These are phyloP conservation scores for Lynx canadensis DNA, from an alignment of 2,113 vertebrate species.

Conservation along the genomic window DNA sequence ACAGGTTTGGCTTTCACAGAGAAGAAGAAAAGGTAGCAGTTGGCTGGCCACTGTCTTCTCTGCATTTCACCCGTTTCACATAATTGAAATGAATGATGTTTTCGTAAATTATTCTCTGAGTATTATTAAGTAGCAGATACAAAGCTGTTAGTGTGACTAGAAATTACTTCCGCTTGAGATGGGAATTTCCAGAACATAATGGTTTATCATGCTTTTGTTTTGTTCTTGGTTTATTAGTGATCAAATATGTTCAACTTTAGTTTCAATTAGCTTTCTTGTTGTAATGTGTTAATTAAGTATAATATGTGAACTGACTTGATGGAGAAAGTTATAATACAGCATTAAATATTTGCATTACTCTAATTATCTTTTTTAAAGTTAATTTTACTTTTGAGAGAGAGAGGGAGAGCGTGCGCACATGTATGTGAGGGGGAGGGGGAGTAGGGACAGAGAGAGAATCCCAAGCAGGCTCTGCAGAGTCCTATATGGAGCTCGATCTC, in stretches of 20 bases:
- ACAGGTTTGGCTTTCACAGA: not conserved
- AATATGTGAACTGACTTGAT: not conserved
- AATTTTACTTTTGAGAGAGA: too few species aligned
- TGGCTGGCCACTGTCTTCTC: not conserved
- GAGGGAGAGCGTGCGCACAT: too few species aligned
- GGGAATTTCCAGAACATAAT: not conserved
- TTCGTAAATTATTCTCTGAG: not conserved
- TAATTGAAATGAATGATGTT: not conserved
- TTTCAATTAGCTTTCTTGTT: not conserved
- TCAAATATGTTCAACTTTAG: not conserved
- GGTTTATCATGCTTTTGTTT: slow-evolving; percentile 19
- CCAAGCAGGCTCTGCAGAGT: too few species aligned
- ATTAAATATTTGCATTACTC: not conserved
- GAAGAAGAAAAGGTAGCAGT: not conserved
- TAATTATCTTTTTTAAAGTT: not conserved
- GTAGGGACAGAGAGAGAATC: too few species aligned
- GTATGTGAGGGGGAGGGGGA: too few species aligned
- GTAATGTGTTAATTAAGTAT: not conserved
- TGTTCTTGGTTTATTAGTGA: not conserved
- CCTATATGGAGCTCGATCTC: too few species aligned
- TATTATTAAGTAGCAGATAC: not conserved
- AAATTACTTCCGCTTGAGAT: slow-evolving; percentile 27
- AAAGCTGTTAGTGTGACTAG: not conserved
- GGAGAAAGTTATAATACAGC: not conserved
- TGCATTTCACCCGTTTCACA: not conserved